Evolutionary conservation across 2,888 invertebrate species (phyloP), one percentile per base, ranked within the genome.

Genomic region (Torymus auratus): DNA sequence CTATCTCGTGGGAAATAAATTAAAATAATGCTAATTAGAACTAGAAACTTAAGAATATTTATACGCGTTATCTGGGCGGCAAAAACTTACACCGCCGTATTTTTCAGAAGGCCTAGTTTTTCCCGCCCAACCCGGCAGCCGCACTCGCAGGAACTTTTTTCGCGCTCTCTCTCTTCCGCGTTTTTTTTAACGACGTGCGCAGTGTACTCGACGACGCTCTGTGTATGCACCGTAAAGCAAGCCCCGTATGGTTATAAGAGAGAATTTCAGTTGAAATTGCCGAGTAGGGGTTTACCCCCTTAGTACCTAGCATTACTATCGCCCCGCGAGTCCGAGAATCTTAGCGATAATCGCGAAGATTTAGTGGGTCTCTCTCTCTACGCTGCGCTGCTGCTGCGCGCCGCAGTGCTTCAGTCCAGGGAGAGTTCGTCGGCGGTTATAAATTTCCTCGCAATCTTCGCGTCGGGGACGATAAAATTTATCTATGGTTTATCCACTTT

Each of bases 391-490:
- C 28, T 28, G 7, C 41, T 41, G 7, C 7, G 41, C 41, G 7
- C 41, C 7, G n/a, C n/a, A 41, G 41, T 41, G 41, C 7, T 81
- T 77, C 52, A 15, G 55, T 60, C 76, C 17, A 76, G 81, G 78
- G 80, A 73, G 79, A 83, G 79, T 83, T 83, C 83, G 79, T 74
- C 81, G 80, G 82, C 79, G 78, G 83, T 84, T 85, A 83, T 86
- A 86, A 86, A 86, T 85, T 85, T 78, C 81, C 80, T 81, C 80
- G 84, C 84, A 86, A 86, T 86, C 85, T 86, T 85, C 83, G 81
- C 84, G 86, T 84, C 83, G 83, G 58, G 83, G 60, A 84, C 83
- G 85, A 86, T 85, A 86, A 86, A 85, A 80, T 84, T 84, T 84
- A 85, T 85, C 84, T 83, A 83, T 83, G 81, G 82, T 83, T 82